Conservation (phyloP, 2,113 vertebrate species). For the Tyrannus savana region DNA sequence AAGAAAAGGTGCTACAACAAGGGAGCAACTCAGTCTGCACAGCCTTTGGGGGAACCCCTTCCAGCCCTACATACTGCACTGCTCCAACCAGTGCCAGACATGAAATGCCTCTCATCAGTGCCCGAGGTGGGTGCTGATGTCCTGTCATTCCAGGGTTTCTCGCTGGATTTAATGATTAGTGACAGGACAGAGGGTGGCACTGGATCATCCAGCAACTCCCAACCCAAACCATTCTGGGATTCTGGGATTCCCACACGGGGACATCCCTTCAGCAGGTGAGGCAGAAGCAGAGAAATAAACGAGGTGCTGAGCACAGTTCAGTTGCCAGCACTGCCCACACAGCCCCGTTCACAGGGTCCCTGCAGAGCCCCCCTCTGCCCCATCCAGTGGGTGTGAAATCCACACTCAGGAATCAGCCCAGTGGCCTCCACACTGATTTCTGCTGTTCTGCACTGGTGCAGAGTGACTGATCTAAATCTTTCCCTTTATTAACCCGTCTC, state of each 20-base stretch:
- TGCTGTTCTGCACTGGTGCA: background rate
- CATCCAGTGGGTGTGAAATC: background rate
- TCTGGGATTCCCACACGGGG: background rate
- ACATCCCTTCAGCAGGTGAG: background rate
- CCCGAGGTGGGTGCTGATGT: background rate
- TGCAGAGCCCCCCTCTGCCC: background rate
- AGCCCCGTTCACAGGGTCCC: no score
- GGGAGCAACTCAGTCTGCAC: rapidly evolving
- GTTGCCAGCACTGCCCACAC: no score
- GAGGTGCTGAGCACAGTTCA: rapidly evolving
- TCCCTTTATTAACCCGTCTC: conserved; percentile 8
- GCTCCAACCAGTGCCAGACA: background rate
- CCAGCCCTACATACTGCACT: no score
- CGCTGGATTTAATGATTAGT: background rate
- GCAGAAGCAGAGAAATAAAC: background rate
- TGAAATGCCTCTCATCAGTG: rapidly evolving
- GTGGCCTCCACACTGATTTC: conserved; percentile 6
- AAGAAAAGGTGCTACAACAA: no score
- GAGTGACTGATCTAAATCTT: background rate
- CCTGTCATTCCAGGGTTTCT: rapidly evolving
- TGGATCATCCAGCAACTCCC: background rate
- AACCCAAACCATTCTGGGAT: background rate
- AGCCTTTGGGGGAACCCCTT: background rate
- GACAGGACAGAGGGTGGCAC: background rate
- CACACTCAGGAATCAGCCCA: background rate